Percentiles rank a stretch among this genome's conserved stretches.
Conservation (phyloP, 35 echinoderm and acorn worm genomes). For the Ophiothrix spiculata region DNA sequence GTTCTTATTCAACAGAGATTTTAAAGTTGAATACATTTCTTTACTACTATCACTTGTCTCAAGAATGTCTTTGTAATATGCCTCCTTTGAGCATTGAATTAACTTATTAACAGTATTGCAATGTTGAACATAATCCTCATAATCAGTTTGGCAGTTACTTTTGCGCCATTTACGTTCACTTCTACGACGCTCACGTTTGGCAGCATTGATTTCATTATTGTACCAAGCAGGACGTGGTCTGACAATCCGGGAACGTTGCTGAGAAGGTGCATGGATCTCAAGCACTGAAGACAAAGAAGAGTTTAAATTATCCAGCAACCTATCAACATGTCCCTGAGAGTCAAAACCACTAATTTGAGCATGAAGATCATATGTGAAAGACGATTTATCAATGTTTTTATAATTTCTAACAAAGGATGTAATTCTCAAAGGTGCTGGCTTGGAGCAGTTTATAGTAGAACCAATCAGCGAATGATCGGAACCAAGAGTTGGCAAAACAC, state of each 20-base stretch:
- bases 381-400: not conserved
- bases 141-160: not conserved
- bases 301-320: not conserved
- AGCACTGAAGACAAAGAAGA: not conserved
- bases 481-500: too few species aligned
- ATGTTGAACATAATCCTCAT: not conserved
- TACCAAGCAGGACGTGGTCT: not conserved
- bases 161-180: not conserved
- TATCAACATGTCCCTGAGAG: not conserved
- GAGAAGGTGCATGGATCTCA: not conserved
- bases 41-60: not conserved
- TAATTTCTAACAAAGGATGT: not conserved
- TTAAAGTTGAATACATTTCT: not conserved
- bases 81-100: not conserved
- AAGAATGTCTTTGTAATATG: not conserved
- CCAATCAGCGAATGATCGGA: too few species aligned
- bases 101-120: not conserved
- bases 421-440: not conserved
- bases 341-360: not conserved
- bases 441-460: not conserved
- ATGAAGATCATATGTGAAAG: not conserved
- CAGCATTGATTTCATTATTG: not conserved
- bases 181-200: not conserved
- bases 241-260: not conserved
- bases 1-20: not conserved